These are phyloP conservation scores for Pantala flavescens DNA, from an alignment of 1,140 invertebrate species.

Conservation along the genomic window DNA sequence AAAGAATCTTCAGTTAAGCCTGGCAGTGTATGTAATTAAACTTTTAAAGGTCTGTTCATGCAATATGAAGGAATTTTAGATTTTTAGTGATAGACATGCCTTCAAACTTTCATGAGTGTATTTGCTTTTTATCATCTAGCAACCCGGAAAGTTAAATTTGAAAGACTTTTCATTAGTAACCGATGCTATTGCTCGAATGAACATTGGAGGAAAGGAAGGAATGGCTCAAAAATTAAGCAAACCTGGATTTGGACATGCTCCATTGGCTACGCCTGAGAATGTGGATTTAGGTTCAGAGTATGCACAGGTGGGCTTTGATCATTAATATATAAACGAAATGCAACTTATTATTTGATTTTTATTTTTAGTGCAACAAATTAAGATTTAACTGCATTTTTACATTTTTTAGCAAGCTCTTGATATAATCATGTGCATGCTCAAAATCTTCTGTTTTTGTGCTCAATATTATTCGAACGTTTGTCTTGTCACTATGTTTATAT, in stretches of 20 bases:
- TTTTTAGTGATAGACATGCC: slow-evolving; percentile 9
- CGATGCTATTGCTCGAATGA: slow-evolving; percentile 71
- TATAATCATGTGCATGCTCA: neutral
- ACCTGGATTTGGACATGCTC: slow-evolving; percentile 51
- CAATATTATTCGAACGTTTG: slow-evolving; percentile 12
- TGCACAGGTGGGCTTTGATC: slow-evolving; percentile 40
- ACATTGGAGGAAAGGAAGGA: slow-evolving; percentile 48
- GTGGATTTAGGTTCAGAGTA: slow-evolving; percentile 61
- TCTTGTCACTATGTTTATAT: slow-evolving; percentile 2
- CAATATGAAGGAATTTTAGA: slow-evolving; percentile 4
- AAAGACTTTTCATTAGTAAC: slow-evolving; percentile 81
- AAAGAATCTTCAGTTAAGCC: neutral
- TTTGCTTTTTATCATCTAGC: slow-evolving; percentile 37
- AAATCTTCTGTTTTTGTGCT: neutral
- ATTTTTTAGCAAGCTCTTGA: neutral
- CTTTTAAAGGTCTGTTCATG: neutral
- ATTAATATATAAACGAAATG: slow-evolving; percentile 1
- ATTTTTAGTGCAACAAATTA: slow-evolving; percentile 13
- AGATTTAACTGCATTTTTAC: neutral
- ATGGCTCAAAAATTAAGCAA: slow-evolving; percentile 33
- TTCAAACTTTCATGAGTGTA: slow-evolving; percentile 8
- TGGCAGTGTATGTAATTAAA: neutral
- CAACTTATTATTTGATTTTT: neutral
- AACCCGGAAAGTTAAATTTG: slow-evolving; percentile 81
- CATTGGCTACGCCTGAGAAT: slow-evolving; percentile 68